A percentile compares a stretch with the other conserved stretches of the same genome.
These are phyloP conservation scores for Pagrus major DNA, from an alignment of 2,113 vertebrate species.

Conservation along the genomic window DNA sequence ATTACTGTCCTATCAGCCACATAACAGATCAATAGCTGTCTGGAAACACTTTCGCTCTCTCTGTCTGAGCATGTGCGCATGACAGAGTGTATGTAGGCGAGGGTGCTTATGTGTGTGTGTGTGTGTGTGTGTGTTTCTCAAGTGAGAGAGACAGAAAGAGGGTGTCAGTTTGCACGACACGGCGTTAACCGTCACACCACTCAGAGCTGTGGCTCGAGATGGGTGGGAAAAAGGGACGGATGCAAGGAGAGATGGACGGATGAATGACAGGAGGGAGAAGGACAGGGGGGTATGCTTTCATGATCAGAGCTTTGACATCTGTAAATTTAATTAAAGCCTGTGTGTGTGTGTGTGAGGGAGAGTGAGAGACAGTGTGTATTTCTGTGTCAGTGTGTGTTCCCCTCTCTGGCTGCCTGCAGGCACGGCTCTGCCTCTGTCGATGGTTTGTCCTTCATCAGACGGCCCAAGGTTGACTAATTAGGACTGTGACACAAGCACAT, in stretches of 20 bases:
- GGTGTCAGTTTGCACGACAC: slow-evolving; percentile 31
- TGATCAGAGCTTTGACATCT: slow-evolving; percentile 73
- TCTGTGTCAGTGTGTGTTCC: slow-evolving; percentile 51
- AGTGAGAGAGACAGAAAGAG: background rate
- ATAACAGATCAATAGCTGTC: slow-evolving; percentile 73
- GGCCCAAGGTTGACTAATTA: slow-evolving; percentile 72
- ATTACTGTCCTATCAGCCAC: slow-evolving; percentile 64
- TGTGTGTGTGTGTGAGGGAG: slow-evolving; percentile 16
- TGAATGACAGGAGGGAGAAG: slow-evolving; percentile 51
- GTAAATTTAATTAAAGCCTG: slow-evolving; percentile 71
- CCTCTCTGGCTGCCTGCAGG: slow-evolving; percentile 63
- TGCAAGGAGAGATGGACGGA: slow-evolving; percentile 29
- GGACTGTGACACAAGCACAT: slow-evolving; percentile 39
- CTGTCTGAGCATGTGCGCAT: slow-evolving; percentile 17
- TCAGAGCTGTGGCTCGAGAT: slow-evolving; percentile 30
- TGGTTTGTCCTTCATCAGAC: slow-evolving; percentile 70
- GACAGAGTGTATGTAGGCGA: background rate
- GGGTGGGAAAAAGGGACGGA: slow-evolving; percentile 15
- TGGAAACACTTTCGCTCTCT: slow-evolving; percentile 51
- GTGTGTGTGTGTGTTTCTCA: background rate
- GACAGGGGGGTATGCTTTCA: slow-evolving; percentile 43
- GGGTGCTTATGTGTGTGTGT: background rate
- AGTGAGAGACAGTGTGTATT: slow-evolving; percentile 8
- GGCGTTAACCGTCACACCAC: slow-evolving; percentile 36
- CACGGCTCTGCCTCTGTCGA: slow-evolving; percentile 59